These are phyloP conservation scores for Nycteola revayana DNA, from an alignment of 2,888 invertebrate species.

Conservation along the genomic window DNA sequence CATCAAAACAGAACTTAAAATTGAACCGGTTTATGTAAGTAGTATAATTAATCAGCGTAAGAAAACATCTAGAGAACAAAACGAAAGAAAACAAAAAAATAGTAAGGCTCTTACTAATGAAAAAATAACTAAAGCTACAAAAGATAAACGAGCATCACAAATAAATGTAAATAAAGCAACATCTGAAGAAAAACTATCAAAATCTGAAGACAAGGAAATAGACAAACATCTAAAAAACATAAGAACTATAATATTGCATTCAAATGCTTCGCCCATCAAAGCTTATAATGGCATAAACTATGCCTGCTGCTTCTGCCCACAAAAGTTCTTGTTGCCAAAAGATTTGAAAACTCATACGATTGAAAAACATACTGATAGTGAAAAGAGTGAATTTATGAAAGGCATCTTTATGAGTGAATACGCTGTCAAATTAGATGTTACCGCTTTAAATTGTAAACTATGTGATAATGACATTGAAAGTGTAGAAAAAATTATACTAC, in stretches of 20 bases:
- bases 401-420: slow-evolving; percentile 35
- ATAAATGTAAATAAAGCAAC: too few species aligned
- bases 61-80: slow-evolving; percentile 9
- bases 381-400: slow-evolving; percentile 30
- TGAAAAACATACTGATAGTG: slow-evolving; percentile 33
- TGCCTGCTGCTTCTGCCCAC: slow-evolving; percentile 47
- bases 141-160: background rate
- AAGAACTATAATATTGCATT: slow-evolving; percentile 39
- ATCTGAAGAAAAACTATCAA: too few species aligned
- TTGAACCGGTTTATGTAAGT: slow-evolving; percentile 17
- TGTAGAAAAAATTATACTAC: slow-evolving; percentile 15
- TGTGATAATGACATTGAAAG: slow-evolving; percentile 11
- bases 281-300: slow-evolving; percentile 44
- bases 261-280: slow-evolving; percentile 58
- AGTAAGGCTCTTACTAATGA: slow-evolving; percentile 10
- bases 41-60: slow-evolving; percentile 6
- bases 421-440: slow-evolving; percentile 36
- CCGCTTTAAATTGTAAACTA: slow-evolving; percentile 17
- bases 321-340: slow-evolving; percentile 34
- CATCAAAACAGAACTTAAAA: slow-evolving; percentile 26
- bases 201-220: slow-evolving; percentile 14
- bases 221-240: slow-evolving; percentile 38
- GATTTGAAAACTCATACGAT: slow-evolving; percentile 51
- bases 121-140: slow-evolving; percentile 16
- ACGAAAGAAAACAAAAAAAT: too few species aligned